phyloP scores from a whole-genome alignment of 2,797 vertebrate species.

The Acanthopagrus latus region DNA sequence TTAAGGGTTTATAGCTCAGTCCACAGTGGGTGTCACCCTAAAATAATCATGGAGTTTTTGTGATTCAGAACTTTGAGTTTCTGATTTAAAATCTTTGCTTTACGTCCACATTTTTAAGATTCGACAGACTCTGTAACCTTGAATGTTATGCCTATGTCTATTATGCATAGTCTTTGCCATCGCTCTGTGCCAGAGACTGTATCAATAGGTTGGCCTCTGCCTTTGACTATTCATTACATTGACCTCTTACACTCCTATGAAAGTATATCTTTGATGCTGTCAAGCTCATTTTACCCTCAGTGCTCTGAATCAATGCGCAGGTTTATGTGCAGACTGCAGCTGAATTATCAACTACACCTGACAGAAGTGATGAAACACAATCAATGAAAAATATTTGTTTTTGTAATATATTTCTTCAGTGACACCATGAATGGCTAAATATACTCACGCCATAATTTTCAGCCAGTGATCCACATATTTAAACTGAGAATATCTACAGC shows the following conservation, averaged over 20 bases:
- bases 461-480: neutral
- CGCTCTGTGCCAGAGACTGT: slow-evolving; percentile 1
- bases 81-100: neutral
- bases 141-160: neutral
- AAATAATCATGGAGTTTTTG: slow-evolving; percentile 2
- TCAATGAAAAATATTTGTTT: neutral
- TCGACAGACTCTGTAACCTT: neutral
- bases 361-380: slow-evolving; percentile 3
- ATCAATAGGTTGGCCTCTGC: slow-evolving; percentile 25
- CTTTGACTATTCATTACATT: slow-evolving; percentile 55
- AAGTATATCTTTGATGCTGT: slow-evolving; percentile 40
- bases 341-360: slow-evolving; percentile 35
- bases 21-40: neutral
- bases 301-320: slow-evolving; percentile 30
- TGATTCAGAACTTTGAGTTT: neutral
- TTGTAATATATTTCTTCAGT: neutral
- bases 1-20: slow-evolving; percentile 26
- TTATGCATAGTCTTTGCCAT: neutral
- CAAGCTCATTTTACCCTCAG: slow-evolving; percentile 16
- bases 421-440: neutral
- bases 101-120: neutral
- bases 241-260: slow-evolving; percentile 25
- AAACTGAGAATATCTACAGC: neutral
- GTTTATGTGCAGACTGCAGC: slow-evolving; percentile 12
- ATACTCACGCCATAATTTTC: no score